phyloP scores from a whole-genome alignment of 2,113 vertebrate species.

The Eclectus roratus region DNA sequence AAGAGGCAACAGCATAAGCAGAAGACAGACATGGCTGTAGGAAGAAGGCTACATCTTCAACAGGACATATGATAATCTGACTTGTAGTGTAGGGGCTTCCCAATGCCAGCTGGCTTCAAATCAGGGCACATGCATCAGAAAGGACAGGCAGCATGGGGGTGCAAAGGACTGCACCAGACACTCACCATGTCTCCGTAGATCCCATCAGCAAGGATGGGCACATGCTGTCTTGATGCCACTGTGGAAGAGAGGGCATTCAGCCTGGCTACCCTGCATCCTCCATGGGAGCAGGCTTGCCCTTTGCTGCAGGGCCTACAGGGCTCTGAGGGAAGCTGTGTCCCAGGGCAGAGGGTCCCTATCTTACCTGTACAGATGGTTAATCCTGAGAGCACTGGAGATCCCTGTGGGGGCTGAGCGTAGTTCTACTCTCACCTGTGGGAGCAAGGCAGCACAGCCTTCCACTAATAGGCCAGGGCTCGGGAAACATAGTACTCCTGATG shows the following conservation, averaged over 20 bases:
- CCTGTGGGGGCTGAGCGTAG: neutral
- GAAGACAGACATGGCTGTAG: neutral
- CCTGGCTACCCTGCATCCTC: neutral
- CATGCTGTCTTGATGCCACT: conserved; percentile 91
- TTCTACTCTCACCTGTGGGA: neutral
- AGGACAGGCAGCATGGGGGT: neutral
- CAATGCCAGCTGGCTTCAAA: neutral
- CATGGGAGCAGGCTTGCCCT: neutral
- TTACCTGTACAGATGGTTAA: neutral
- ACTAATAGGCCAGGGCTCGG: neutral
- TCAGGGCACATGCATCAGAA: neutral
- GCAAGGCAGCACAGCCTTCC: neutral
- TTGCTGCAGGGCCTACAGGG: neutral
- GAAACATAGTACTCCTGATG: neutral
- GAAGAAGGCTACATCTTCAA: neutral
- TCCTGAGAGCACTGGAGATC: neutral
- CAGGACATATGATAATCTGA: neutral
- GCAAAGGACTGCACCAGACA: neutral
- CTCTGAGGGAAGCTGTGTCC: neutral
- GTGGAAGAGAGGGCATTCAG: conserved; percentile 22
- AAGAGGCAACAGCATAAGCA: neutral
- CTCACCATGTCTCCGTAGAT: conserved; percentile 98
- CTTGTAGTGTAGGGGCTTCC: neutral
- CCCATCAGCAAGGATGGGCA: conserved; percentile 94
- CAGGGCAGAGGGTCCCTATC: neutral